Evolutionary conservation across 2,888 invertebrate genomes (phyloP).

Genomic region (Dorcus hopei): DNA sequence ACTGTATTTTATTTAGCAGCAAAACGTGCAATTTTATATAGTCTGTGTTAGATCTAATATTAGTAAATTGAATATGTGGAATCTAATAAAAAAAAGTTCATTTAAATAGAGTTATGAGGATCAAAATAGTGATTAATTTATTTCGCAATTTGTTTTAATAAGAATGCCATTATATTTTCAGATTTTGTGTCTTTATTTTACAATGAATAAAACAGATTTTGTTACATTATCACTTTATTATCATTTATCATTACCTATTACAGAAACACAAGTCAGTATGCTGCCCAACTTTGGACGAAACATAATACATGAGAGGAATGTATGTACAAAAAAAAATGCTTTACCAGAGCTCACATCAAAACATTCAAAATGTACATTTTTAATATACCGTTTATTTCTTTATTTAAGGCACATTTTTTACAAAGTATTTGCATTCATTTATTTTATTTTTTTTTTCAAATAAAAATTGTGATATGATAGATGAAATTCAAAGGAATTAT

Average conservation of each 20-base stretch:
- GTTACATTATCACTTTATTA: too few species aligned
- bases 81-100: too few species aligned
- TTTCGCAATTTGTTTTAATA: too few species aligned
- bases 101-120: too few species aligned
- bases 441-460: background rate
- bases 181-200: too few species aligned
- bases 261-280: background rate
- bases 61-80: too few species aligned
- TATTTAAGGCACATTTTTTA: constrained; percentile 5
- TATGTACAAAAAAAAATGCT: constrained; percentile 2
- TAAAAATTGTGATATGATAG: background rate
- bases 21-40: background rate
- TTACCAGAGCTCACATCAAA: background rate
- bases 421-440: constrained; percentile 7
- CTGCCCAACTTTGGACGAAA: background rate
- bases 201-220: too few species aligned
- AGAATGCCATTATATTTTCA: too few species aligned
- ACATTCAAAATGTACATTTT: constrained; percentile 1
- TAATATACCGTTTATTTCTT: background rate
- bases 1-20: background rate
- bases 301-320: background rate
- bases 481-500: too few species aligned
- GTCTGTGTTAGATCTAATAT: background rate
- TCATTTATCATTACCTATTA: too few species aligned
- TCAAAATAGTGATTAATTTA: too few species aligned